Conservation (phyloP, 23 tunicate genomes). For the Ascidia mentula region DNA sequence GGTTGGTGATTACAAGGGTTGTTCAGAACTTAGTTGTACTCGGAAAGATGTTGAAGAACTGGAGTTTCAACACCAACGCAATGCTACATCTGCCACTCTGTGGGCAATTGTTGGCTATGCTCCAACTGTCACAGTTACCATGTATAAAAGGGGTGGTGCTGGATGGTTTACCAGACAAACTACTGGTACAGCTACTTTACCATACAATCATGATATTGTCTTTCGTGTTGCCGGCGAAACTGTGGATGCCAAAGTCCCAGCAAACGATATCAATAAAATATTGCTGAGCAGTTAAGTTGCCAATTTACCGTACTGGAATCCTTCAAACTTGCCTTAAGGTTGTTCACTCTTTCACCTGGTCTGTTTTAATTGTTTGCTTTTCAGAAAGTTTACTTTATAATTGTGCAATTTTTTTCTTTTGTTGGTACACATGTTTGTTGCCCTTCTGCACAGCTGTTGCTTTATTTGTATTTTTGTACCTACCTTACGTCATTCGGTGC, state of each 20-base stretch:
- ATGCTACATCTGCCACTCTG: slow-evolving; percentile 53
- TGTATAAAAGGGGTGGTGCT: slow-evolving; percentile 58
- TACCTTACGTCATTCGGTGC: not conserved
- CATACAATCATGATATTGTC: slow-evolving; percentile 67
- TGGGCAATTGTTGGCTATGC: slow-evolving; percentile 90
- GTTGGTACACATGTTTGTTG: not conserved
- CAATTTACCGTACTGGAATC: not conserved
- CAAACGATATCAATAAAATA: slow-evolving; percentile 75
- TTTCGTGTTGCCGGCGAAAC: slow-evolving; percentile 84
- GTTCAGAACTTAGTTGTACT: slow-evolving; percentile 62
- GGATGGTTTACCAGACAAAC: slow-evolving; percentile 62
- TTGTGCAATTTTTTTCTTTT: slow-evolving; percentile 11
- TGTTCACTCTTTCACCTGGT: not conserved
- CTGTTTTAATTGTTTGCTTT: no score
- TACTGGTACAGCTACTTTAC: slow-evolving; percentile 50
- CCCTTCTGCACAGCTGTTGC: not conserved
- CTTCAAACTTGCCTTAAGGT: not conserved
- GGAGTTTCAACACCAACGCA: slow-evolving; percentile 66
- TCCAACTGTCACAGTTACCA: slow-evolving; percentile 54
- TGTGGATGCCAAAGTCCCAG: slow-evolving; percentile 77
- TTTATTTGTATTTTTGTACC: slow-evolving; percentile 1
- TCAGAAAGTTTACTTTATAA: not conserved
- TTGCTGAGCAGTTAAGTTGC: slow-evolving; percentile 50
- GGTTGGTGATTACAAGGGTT: slow-evolving; percentile 85
- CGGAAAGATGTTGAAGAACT: slow-evolving; percentile 80